Percentiles rank a stretch among this genome's conserved stretches.
These are phyloP conservation scores for Microplitis demolitor DNA, from an alignment of 1,140 invertebrate species.

Conservation along the genomic window DNA sequence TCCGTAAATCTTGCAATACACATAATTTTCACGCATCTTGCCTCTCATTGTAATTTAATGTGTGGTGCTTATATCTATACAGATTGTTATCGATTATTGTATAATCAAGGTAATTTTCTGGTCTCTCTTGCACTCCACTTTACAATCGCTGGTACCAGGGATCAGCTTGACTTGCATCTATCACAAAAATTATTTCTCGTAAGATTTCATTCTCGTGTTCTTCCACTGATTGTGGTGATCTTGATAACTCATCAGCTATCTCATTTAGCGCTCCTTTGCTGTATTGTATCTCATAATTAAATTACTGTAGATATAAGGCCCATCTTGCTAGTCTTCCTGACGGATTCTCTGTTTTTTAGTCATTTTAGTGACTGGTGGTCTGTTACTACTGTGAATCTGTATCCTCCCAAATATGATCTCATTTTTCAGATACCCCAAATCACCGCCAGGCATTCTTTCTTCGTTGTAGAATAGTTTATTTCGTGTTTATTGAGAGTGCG, in stretches of 20 bases:
- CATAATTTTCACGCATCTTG: constrained; percentile 27
- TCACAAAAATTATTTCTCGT: constrained; percentile 26
- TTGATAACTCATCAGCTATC: constrained; percentile 48
- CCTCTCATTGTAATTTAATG: neutral
- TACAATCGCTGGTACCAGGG: constrained; percentile 29
- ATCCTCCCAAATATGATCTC: constrained; percentile 52
- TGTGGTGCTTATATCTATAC: constrained; percentile 17
- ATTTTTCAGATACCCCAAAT: constrained; percentile 55
- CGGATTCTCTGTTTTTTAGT: constrained; percentile 52
- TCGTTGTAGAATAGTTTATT: constrained; percentile 54
- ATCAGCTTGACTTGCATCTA: constrained; percentile 26
- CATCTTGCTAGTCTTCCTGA: constrained; percentile 54
- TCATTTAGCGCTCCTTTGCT: constrained; percentile 45
- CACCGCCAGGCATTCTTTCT: constrained; percentile 59
- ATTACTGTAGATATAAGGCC: constrained; percentile 51
- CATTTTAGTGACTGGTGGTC: constrained; percentile 58
- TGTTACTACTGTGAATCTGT: constrained; percentile 55
- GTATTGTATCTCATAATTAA: constrained; percentile 52
- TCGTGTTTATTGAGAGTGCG: constrained; percentile 45
- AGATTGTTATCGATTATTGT: constrained; percentile 23
- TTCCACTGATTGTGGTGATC: neutral
- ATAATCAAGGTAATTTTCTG: constrained; percentile 17
- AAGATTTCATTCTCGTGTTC: neutral
- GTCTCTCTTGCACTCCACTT: constrained; percentile 4
- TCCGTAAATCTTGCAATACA: neutral